Evolutionary conservation across 2,888 invertebrate genomes (phyloP).

Genomic region (Eristalinus aeneus): DNA sequence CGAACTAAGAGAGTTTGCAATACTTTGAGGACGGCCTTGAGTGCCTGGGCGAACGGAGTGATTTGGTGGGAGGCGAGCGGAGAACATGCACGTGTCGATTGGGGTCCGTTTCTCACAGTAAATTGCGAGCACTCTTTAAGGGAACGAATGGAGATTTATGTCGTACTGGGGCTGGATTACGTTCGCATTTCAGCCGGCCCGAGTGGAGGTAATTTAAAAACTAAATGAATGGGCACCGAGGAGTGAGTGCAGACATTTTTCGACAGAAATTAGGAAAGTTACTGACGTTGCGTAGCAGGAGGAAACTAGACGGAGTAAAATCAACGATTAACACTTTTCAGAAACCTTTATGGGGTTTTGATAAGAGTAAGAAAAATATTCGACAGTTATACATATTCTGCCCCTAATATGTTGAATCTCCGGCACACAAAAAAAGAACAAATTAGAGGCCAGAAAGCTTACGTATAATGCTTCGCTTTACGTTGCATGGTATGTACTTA

Average conservation of each 20-base stretch:
- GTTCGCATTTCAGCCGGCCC: background rate
- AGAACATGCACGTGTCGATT: constrained; percentile 21
- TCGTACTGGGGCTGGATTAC: constrained; percentile 4
- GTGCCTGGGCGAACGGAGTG: background rate
- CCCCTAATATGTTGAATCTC: too few species aligned
- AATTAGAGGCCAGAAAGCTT: too few species aligned
- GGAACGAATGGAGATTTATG: constrained; percentile 32
- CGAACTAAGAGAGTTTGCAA: background rate
- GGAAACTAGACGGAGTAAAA: background rate
- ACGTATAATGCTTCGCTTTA: too few species aligned
- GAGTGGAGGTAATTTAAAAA: background rate
- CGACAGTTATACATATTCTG: too few species aligned
- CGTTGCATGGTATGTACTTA: too few species aligned
- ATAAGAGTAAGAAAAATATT: too few species aligned
- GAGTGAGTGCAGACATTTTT: background rate
- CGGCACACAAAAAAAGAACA: too few species aligned
- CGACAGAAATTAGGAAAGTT: background rate
- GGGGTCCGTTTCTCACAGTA: constrained; percentile 46
- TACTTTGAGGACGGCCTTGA: background rate
- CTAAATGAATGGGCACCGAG: background rate
- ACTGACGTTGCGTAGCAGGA: background rate
- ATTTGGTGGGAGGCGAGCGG: background rate
- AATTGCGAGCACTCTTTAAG: constrained; percentile 19
- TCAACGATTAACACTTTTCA: too few species aligned
- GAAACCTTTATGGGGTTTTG: too few species aligned